Conservation (phyloP, 2,888 invertebrate species). For the Rotaria socialis region DNA sequence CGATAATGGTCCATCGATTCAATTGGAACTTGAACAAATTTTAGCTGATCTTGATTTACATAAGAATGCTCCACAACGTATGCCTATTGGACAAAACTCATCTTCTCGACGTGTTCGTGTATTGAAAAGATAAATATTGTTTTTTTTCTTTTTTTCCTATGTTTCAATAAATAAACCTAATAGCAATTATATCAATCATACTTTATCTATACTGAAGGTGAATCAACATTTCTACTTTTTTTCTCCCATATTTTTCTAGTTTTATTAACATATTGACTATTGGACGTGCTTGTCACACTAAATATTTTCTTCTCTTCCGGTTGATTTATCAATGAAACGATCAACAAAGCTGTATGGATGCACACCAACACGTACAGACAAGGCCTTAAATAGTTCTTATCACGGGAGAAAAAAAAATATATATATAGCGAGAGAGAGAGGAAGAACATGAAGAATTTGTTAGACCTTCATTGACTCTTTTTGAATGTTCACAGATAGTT, state of each 20-base stretch:
- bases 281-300: conserved; percentile 4
- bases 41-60: conserved; percentile 2
- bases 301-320: background rate
- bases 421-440: background rate
- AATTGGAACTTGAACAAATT: background rate
- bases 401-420: background rate
- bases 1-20: background rate
- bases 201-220: background rate
- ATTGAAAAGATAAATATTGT: background rate
- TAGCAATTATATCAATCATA: background rate
- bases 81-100: background rate
- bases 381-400: background rate
- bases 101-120: background rate
- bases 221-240: background rate
- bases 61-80: conserved; percentile 35
- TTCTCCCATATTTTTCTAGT: background rate
- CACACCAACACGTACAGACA: background rate
- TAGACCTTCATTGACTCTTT: background rate
- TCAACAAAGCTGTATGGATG: background rate
- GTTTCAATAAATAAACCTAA: background rate
- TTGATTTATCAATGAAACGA: conserved; percentile 23
- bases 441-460: background rate
- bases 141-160: background rate
- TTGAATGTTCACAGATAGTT: background rate
- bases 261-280: background rate